These are phyloP conservation scores for Porites lutea DNA, from an alignment of 64 coral and sea anemone genomes.

Conservation along the genomic window DNA sequence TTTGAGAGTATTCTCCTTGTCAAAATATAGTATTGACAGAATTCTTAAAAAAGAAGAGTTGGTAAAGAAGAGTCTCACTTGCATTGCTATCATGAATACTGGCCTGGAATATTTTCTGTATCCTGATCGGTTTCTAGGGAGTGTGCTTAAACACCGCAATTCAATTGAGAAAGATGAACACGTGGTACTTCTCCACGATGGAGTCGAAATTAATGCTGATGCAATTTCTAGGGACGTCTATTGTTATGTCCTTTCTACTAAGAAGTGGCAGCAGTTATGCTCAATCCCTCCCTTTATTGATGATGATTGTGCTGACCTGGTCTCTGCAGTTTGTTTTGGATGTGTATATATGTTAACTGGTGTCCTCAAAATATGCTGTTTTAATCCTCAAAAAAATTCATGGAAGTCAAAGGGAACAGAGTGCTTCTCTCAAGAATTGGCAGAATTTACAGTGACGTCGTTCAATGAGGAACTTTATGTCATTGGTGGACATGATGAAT, in stretches of 20 bases:
- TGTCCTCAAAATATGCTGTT: neutral
- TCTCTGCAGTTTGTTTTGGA: constrained; percentile 12
- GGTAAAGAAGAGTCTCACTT: neutral
- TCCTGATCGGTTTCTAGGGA: neutral
- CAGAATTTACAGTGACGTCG: neutral
- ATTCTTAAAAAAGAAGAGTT: constrained; percentile 14
- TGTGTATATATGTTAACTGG: neutral
- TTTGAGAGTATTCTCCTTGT: constrained; percentile 64
- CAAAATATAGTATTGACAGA: constrained; percentile 34
- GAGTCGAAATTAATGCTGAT: neutral
- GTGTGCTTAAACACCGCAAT: neutral
- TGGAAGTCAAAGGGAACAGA: neutral
- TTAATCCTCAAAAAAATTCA: neutral
- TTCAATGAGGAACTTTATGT: constrained; percentile 33
- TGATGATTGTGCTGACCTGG: neutral
- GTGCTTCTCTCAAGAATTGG: too few relatives aligned
- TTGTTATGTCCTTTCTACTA: neutral
- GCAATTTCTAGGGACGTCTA: neutral
- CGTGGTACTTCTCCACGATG: neutral
- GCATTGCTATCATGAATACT: neutral
- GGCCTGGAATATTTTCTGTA: neutral
- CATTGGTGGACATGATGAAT: constrained; percentile 12
- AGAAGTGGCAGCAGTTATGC: neutral
- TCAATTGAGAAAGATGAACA: neutral
- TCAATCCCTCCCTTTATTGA: neutral